A percentile compares a stretch with the other conserved stretches of the same genome.
These are phyloP conservation scores for Slavum lentiscoides DNA, from an alignment of 2,888 invertebrate species.

Conservation along the genomic window DNA sequence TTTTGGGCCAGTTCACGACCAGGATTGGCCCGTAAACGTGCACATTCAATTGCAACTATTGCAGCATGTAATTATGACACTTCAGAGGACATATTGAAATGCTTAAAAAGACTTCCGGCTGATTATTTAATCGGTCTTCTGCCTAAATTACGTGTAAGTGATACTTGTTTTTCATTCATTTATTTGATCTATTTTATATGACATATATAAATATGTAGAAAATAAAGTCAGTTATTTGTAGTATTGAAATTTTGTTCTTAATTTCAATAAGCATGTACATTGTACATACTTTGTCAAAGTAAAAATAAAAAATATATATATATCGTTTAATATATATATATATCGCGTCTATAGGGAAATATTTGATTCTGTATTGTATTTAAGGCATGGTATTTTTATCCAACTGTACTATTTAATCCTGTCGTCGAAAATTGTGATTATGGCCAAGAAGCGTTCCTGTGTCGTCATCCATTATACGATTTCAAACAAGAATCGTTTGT, in stretches of 20 bases:
- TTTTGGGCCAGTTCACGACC: constrained; percentile 65
- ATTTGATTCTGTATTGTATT: not conserved
- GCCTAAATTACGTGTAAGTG: not conserved
- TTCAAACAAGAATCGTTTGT: constrained; percentile 31
- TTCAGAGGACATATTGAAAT: constrained; percentile 27
- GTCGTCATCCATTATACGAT: constrained; percentile 14
- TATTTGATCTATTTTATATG: not conserved
- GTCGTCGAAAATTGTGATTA: constrained; percentile 30
- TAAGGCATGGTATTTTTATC: constrained; percentile 6
- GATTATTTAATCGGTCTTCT: not conserved
- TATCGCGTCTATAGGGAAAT: not conserved
- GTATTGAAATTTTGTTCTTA: too few species aligned
- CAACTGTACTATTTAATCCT: not conserved
- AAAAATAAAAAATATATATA: too few species aligned
- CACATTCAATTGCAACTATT: not conserved
- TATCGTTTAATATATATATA: too few species aligned
- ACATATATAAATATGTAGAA: not conserved
- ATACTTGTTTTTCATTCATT: not conserved
- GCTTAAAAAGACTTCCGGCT: constrained; percentile 12
- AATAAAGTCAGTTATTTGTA: too few species aligned
- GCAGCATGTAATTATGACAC: constrained; percentile 24
- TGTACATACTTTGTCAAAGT: too few species aligned
- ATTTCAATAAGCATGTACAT: too few species aligned
- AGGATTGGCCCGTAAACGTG: constrained; percentile 4
- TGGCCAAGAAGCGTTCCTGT: not conserved